These are phyloP conservation scores for Himalopsyche phryganea DNA, from an alignment of 1,140 invertebrate genomes.

Conservation along the genomic window DNA sequence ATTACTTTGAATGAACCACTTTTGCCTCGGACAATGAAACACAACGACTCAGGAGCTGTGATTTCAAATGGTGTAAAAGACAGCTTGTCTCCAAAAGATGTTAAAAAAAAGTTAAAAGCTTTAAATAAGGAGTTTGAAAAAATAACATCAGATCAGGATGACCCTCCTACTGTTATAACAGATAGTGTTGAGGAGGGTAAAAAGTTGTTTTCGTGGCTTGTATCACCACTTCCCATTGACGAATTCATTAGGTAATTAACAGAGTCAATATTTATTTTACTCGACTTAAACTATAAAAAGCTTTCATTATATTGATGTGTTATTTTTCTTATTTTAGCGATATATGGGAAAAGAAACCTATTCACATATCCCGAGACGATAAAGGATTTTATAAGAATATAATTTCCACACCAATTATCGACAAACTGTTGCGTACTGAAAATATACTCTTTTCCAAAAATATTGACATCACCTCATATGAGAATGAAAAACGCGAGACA, in stretches of 20 bases:
- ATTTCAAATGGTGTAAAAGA: neutral
- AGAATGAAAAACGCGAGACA: slow-evolving; percentile 75
- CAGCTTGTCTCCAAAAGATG: neutral
- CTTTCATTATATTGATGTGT: no score
- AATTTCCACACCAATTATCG: slow-evolving; percentile 72
- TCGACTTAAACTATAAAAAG: neutral
- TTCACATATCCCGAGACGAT: slow-evolving; percentile 67
- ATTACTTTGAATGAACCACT: neutral
- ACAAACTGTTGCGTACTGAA: slow-evolving; percentile 72
- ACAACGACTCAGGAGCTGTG: neutral
- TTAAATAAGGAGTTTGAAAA: neutral
- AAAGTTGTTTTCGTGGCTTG: slow-evolving; percentile 66
- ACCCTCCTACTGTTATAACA: slow-evolving; percentile 36
- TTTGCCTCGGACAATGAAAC: neutral
- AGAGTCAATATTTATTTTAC: neutral
- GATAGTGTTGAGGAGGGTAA: slow-evolving; percentile 57
- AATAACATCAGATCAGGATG: neutral
- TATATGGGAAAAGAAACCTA: slow-evolving; percentile 78
- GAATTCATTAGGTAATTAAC: slow-evolving; percentile 64
- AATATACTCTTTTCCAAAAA: slow-evolving; percentile 80
- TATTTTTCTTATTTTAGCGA: slow-evolving; percentile 36
- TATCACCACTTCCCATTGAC: slow-evolving; percentile 60
- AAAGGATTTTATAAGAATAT: slow-evolving; percentile 68
- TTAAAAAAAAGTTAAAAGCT: neutral
- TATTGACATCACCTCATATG: slow-evolving; percentile 86